These are phyloP conservation scores for Tenebrosternarchus preto DNA, from an alignment of 2,113 vertebrate species.

Conservation along the genomic window DNA sequence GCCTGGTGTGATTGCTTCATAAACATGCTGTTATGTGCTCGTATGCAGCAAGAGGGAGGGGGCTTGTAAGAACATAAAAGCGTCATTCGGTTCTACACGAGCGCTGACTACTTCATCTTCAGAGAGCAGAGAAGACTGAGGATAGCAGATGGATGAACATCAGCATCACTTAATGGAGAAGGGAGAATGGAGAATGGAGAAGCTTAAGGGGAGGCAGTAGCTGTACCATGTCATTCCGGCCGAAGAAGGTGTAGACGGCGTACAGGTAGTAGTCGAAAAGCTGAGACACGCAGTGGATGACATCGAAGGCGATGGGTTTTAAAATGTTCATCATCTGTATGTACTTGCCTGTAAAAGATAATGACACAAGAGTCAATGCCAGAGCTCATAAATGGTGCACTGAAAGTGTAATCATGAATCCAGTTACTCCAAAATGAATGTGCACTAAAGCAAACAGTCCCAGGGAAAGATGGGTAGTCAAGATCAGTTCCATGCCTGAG, in stretches of 20 bases:
- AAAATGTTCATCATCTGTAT: slow-evolving; percentile 99
- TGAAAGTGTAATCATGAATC: neutral
- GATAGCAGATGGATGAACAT: neutral
- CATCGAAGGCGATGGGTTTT: slow-evolving; percentile 97
- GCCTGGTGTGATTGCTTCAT: slow-evolving; percentile 22
- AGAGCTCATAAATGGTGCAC: neutral
- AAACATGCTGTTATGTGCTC: slow-evolving; percentile 31
- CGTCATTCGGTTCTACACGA: neutral
- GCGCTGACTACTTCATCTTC: slow-evolving; percentile 31
- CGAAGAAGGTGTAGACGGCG: slow-evolving; percentile 96
- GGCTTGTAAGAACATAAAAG: neutral
- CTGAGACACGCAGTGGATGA: slow-evolving; percentile 98
- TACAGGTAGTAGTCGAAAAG: slow-evolving; percentile 99
- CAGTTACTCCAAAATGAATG: too few species aligned
- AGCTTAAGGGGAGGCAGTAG: neutral
- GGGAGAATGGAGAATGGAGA: too few species aligned
- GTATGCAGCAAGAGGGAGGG: neutral
- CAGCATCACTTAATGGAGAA: neutral
- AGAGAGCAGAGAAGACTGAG: neutral
- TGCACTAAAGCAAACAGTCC: too few species aligned
- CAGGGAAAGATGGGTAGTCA: too few species aligned
- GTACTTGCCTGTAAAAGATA: slow-evolving; percentile 84
- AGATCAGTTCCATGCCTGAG: neutral
- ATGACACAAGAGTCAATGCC: neutral
- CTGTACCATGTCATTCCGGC: slow-evolving; percentile 93